Conservation (phyloP, 2,113 vertebrate genomes). For the Hemibagrus wyckioides region DNA sequence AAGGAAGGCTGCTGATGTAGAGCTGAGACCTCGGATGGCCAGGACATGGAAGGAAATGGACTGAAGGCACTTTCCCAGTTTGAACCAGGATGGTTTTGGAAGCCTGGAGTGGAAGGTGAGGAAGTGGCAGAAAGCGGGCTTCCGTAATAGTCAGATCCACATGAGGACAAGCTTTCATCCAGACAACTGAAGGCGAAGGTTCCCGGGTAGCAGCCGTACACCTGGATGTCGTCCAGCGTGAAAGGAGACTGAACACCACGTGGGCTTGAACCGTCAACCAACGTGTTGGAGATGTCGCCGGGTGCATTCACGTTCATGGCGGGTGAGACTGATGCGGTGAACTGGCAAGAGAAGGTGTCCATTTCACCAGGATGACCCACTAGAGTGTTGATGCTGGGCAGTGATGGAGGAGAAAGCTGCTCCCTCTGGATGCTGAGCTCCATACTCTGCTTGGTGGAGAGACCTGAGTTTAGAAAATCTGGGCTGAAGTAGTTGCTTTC, state of each 20-base stretch:
- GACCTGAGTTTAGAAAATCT: conserved; percentile 80
- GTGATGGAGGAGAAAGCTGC: conserved; percentile 68
- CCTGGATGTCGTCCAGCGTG: conserved; percentile 90
- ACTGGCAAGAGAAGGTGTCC: conserved; percentile 88
- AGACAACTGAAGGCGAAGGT: conserved; percentile 73
- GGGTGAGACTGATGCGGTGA: conserved; percentile 68
- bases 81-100: conserved; percentile 72
- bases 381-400: conserved; percentile 88
- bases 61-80: conserved; percentile 87
- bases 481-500: conserved; percentile 75
- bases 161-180: conserved; percentile 85
- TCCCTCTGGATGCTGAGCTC: conserved; percentile 78
- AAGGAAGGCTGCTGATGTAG: conserved; percentile 72
- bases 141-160: conserved; percentile 88
- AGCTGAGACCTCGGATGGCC: conserved; percentile 74
- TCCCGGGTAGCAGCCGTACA: conserved; percentile 90
- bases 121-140: conserved; percentile 80
- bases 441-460: conserved; percentile 77
- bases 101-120: conserved; percentile 83
- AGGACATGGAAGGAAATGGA: conserved; percentile 79
- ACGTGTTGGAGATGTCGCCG: conserved; percentile 48
- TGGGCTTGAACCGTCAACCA: conserved; percentile 56
- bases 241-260: conserved; percentile 66
- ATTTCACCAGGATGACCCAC: conserved; percentile 82
- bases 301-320: conserved; percentile 49